Evolutionary conservation across 1,140 invertebrate species (phyloP), one percentile per base, ranked within the genome.

Genomic region (Kradibia gibbosae): DNA sequence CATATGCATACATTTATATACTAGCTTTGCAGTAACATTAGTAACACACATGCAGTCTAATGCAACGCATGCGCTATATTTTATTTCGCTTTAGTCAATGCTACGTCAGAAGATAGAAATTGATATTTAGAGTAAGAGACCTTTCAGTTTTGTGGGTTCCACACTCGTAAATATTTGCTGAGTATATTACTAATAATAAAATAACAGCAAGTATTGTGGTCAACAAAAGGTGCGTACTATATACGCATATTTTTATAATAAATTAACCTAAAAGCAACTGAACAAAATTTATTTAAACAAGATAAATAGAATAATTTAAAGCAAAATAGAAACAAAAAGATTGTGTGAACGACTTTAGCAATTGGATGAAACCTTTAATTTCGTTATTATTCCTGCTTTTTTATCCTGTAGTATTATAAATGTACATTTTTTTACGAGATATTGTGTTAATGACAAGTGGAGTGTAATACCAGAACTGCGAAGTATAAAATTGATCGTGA

Each of bases 401-500:
- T 60, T 3, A 60, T 7, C 13, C 25, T 28, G 25, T 28, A 31
- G 31, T 0, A 60, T 0, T 28, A 60, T 11, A 31, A 8, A 45
- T 13, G 7, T 8, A 5, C 42, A 53, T 17, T 53, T 53, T 65
- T 36, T 4, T 36, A 36, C 17, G 48, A 31, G 48, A 17, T 31
- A 10, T 25, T 73, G 48, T 31, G 71, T 73, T 53, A 36, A 31
- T 73, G 31, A 36, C 50, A 34, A 36, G 50, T 55, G 48, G 53
- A 53, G 73, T 75, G 50, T 10, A 36, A 42, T 75, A 20, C n/a
- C n/a, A 28, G 73, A 57, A 57, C 50, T 75, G 50, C 50, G 50
- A 57, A 57, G 73, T 39, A 57, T 39, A 75, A 57, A 75, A 75
- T 75, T 53, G 73, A 75, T 75, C 50, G 73, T 25, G 17, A 57